Conservation (phyloP, 1,140 invertebrate species). For the Brachionus calyciflorus region DNA sequence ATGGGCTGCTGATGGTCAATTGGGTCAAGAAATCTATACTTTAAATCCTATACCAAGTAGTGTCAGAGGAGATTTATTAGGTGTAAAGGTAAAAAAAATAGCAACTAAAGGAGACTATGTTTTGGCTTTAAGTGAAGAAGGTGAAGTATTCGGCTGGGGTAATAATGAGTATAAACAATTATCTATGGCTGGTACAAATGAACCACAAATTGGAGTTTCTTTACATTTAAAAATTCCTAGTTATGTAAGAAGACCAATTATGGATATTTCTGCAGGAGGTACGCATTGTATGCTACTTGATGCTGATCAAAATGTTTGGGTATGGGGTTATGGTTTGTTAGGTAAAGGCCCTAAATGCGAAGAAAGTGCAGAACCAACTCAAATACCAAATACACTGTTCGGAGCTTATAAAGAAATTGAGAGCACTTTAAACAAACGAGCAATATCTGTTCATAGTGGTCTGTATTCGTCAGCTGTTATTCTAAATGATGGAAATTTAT, state of each 20-base stretch:
- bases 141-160: slow-evolving; percentile 93
- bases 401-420: slow-evolving; percentile 69
- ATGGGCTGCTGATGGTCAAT: slow-evolving; percentile 88
- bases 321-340: slow-evolving; percentile 88
- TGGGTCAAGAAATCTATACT: slow-evolving; percentile 56
- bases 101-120: slow-evolving; percentile 79
- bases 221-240: slow-evolving; percentile 55
- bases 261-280: slow-evolving; percentile 75
- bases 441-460: slow-evolving; percentile 66
- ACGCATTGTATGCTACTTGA: slow-evolving; percentile 79
- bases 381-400: slow-evolving; percentile 76
- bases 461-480: slow-evolving; percentile 76
- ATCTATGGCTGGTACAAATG: slow-evolving; percentile 51
- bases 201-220: slow-evolving; percentile 50
- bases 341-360: slow-evolving; percentile 78
- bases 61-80: slow-evolving; percentile 75
- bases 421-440: slow-evolving; percentile 69
- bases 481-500: slow-evolving; percentile 73
- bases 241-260: slow-evolving; percentile 67
- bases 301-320: slow-evolving; percentile 76
- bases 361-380: slow-evolving; percentile 66
- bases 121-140: slow-evolving; percentile 77
- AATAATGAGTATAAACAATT: slow-evolving; percentile 90
- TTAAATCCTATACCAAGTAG: slow-evolving; percentile 50
- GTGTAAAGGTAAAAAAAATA: slow-evolving; percentile 76